These are phyloP conservation scores for Microchirus variegatus DNA, from an alignment of 2,797 vertebrate species.

Conservation along the genomic window DNA sequence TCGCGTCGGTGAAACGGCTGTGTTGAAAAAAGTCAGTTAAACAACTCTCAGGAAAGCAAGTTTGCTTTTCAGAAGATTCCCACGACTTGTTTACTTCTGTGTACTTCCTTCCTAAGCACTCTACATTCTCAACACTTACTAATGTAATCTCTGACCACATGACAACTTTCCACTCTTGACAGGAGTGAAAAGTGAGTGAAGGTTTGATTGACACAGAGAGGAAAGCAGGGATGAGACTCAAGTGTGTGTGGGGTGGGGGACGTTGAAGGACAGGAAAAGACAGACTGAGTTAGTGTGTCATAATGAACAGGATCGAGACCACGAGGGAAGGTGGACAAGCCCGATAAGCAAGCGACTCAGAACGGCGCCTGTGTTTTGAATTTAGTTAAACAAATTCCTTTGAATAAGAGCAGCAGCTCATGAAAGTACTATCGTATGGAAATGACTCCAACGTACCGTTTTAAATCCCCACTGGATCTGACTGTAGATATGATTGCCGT, in stretches of 20 bases:
- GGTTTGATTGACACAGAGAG: slow-evolving; percentile 1
- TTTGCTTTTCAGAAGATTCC: slow-evolving; percentile 4
- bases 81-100: not conserved
- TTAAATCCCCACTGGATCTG: slow-evolving; percentile 49
- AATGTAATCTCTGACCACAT: not conserved
- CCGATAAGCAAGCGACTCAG: slow-evolving; percentile 49
- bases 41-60: not conserved
- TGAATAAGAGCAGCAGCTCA: slow-evolving; percentile 50
- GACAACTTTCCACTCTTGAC: slow-evolving; percentile 8
- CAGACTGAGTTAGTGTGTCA: slow-evolving; percentile 7
- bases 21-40: slow-evolving; percentile 16
- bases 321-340: slow-evolving; percentile 22
- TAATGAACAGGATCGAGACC: slow-evolving; percentile 33
- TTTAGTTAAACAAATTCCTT: slow-evolving; percentile 46
- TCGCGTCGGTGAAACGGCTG: slow-evolving; percentile 1
- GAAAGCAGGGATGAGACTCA: slow-evolving; percentile 1
- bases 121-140: not conserved
- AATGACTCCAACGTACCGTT: slow-evolving; percentile 58
- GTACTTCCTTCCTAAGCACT: not conserved
- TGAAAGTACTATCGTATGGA: slow-evolving; percentile 60
- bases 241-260: not conserved
- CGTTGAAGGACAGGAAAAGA: slow-evolving; percentile 14
- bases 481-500: slow-evolving; percentile 53
- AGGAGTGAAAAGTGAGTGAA: not conserved
- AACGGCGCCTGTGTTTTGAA: slow-evolving; percentile 40